Base-by-base conservation (phyloP, 1,140 invertebrate genomes). In the Chironomus striatipennis region DNA sequence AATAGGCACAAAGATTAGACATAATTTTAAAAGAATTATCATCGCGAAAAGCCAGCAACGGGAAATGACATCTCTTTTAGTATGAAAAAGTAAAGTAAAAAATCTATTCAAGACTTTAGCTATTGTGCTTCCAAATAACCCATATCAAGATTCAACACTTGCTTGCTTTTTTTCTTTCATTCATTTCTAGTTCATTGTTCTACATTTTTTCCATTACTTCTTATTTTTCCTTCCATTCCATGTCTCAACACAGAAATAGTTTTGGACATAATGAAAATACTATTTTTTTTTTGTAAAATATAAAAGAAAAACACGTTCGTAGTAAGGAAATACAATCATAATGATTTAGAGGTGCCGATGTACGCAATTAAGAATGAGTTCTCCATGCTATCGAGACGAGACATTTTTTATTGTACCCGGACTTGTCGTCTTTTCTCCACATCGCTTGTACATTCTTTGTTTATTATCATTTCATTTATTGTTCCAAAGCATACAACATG, bases 171-270 rank as follows among this genome's bases (percentile, higher is more conserved):
- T 2, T 4, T 47, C 15, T 57, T 15, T 57, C 47, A n/a, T 57
- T 57, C 47, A 57, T 57, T 57, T 57, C 47, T 57, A n/a, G 47
- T n/a, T 12, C 47, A 57, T 57, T 57, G 47, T 57, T 57, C 47
- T 57, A 57, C 47, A 57, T 57, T 57, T n/a, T n/a, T 57, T 57
- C n/a, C 12, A n/a, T n/a, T 57, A n/a, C 47, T 57, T 57, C 47
- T 57, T 57, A 12, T 57, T 57, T 57, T 34, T 34, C 1, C 24
- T 34, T 34, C 24, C 24, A 34, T 34, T 2, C 24, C 24, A 34
- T 34, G 24, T 34, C 24, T 34, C 24, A 34, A 34, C 24, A 34
- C 24, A 34, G 24, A 34, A 34, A 34, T 34, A 34, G 24, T 34
- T 34, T 34, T 34, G 24, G 24, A 34, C 24, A 34, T 34, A 34